Base-by-base conservation (phyloP, 2,113 vertebrate genomes). In the Suricata suricatta region DNA sequence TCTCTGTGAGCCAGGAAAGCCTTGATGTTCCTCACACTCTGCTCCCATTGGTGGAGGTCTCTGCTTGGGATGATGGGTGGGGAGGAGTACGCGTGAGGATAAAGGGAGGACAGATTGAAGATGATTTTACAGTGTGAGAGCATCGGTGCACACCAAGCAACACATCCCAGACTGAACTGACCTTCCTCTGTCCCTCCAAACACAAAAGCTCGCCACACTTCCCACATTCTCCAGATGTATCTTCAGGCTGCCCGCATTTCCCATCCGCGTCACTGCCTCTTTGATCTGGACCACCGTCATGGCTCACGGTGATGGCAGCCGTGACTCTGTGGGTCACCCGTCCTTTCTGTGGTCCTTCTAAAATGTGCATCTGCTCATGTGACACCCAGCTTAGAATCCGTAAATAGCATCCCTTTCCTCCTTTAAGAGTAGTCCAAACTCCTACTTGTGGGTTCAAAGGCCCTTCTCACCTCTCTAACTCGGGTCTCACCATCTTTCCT, bases 91-190 rank as follows among this genome's bases (percentile, higher is more conserved):
- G 38, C 6, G 0, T 35, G 44, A n/a, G 38, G 54, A 44, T 15
- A 41, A 35, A 66, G 25, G 83, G 57, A 89, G 52, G 79, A 94
- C 93, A 87, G 97, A 84, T 93, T 69, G 2, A 93, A 71, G 98
- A 96, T 91, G 44, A 0, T 95, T 98, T 98, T 96, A 97, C 77
- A 94, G 92, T 95, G 94, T 80, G 96, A 96, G 97, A 98, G 93
- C 91, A 88, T 95, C 7, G 0, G 13, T 16, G 7, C 4, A 44
- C 72, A 47, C 27, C 72, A 94, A 88, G 52, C 29, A 54, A 1
- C 41, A 29, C 19, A 5, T 33, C 44, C 23, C 4, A 10, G 2
- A 64, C 52, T 29, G 27, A 80, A 11, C 66, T 10, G 1, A 44
- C 82, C 60, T 88, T 92, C 71, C 68, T 21, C 2, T 21, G 7